A percentile compares a stretch with the other conserved stretches of the same genome.
These are phyloP conservation scores for Tetramorium alpestre DNA, from an alignment of 1,140 invertebrate species.

Conservation along the genomic window DNA sequence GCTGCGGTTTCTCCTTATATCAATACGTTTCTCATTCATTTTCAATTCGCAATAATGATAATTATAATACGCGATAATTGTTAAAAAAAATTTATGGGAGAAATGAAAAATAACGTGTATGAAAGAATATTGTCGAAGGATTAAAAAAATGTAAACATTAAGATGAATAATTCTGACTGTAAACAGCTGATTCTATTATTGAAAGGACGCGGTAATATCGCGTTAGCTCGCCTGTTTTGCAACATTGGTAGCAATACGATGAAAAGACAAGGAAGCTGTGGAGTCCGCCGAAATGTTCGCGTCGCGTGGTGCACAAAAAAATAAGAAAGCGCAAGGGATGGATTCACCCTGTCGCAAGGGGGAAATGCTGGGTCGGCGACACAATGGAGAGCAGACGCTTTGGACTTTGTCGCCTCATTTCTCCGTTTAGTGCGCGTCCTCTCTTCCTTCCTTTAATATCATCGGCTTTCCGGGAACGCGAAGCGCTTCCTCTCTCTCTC, in stretches of 20 bases:
- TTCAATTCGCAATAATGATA: background rate
- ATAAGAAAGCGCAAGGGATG: conserved; percentile 27
- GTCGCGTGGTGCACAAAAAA: conserved; percentile 28
- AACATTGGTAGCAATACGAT: conserved; percentile 17
- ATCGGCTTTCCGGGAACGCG: conserved; percentile 65
- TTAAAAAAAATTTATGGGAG: background rate
- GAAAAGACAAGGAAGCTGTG: conserved; percentile 6
- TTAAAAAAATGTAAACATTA: conserved; percentile 1
- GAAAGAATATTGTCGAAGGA: background rate
- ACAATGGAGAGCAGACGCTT: conserved; percentile 65
- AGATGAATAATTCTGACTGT: background rate
- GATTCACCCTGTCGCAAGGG: conserved; percentile 21
- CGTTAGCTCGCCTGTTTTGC: background rate
- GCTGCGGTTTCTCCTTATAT: background rate
- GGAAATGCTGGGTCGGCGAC: conserved; percentile 28
- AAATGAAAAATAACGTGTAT: background rate
- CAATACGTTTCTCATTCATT: conserved; percentile 18
- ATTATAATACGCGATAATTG: background rate
- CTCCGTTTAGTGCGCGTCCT: conserved; percentile 45
- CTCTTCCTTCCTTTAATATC: conserved; percentile 70
- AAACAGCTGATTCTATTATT: background rate
- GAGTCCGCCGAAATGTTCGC: conserved; percentile 10
- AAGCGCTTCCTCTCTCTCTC: conserved; percentile 19
- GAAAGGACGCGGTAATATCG: background rate
- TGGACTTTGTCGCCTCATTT: conserved; percentile 74